Conservation (phyloP, 2,797 vertebrate genomes). For the Tokudaia tokunoshimensis region DNA sequence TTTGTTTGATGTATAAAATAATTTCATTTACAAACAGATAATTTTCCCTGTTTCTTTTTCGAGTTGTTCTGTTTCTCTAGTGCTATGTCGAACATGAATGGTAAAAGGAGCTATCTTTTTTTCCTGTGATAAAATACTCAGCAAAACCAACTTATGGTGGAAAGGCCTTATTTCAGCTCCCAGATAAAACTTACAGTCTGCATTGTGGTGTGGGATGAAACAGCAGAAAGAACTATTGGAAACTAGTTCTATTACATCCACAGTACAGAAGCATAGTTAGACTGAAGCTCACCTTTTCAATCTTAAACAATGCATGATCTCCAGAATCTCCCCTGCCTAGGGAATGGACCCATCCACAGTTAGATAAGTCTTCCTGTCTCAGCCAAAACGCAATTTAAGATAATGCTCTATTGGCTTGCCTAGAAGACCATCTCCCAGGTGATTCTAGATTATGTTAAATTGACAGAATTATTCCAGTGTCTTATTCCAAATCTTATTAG, state of each 20-base stretch:
- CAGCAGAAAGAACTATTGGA: background rate
- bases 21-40: background rate
- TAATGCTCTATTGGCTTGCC: too few relatives aligned
- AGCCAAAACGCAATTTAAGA: background rate
- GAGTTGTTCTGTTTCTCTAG: background rate
- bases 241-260: background rate
- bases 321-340: background rate
- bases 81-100: background rate
- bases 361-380: background rate
- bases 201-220: background rate
- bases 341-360: background rate
- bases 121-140: background rate
- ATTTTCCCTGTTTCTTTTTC: background rate
- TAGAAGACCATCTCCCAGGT: background rate
- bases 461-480: background rate
- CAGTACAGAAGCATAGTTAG: background rate
- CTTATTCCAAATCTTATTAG: background rate
- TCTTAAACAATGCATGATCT: background rate
- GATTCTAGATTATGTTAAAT: background rate
- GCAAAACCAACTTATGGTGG: background rate
- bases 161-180: background rate
- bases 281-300: background rate
- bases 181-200: background rate
- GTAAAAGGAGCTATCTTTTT: background rate
- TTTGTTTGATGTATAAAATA: background rate